Percentiles rank a stretch among this genome's conserved stretches.
Conservation (phyloP, 1,140 invertebrate genomes). For the Listronotus bonariensis region DNA sequence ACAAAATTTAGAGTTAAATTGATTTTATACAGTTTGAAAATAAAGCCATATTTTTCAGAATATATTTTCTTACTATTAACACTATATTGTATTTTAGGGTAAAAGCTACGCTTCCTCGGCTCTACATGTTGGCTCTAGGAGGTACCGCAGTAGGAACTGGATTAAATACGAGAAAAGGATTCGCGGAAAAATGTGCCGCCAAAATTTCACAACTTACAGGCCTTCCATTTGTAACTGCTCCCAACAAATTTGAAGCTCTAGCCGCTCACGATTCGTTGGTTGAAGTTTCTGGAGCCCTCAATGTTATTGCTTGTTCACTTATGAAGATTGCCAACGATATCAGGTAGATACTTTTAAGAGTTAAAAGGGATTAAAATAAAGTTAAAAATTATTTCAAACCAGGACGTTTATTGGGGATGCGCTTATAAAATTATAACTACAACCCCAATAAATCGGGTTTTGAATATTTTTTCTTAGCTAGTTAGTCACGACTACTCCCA, state of each 20-base stretch:
- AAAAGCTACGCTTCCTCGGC: conserved; percentile 80
- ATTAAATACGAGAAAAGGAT: conserved; percentile 82
- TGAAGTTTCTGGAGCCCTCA: conserved; percentile 93
- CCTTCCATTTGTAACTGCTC: conserved; percentile 89
- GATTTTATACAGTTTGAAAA: no score
- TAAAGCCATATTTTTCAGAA: no score
- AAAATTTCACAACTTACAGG: conserved; percentile 78
- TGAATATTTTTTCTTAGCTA: no score
- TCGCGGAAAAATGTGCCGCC: conserved; percentile 88
- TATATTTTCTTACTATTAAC: background rate
- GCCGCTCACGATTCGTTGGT: conserved; percentile 94
- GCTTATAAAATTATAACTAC: no score
- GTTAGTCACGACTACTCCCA: no score
- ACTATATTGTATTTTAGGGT: conserved; percentile 62
- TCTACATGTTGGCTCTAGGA: conserved; percentile 91
- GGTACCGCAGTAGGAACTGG: conserved; percentile 99
- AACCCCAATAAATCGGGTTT: no score
- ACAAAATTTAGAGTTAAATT: no score
- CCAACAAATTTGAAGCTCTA: conserved; percentile 98
- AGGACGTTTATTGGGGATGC: no score
- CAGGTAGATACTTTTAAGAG: conserved; percentile 53
- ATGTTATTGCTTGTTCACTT: conserved; percentile 89
- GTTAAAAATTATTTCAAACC: no score
- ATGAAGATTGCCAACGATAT: conserved; percentile 99
- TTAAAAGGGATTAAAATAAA: no score